Conservation (phyloP, 1,140 invertebrate species). For the Sarcophaga bullata region DNA sequence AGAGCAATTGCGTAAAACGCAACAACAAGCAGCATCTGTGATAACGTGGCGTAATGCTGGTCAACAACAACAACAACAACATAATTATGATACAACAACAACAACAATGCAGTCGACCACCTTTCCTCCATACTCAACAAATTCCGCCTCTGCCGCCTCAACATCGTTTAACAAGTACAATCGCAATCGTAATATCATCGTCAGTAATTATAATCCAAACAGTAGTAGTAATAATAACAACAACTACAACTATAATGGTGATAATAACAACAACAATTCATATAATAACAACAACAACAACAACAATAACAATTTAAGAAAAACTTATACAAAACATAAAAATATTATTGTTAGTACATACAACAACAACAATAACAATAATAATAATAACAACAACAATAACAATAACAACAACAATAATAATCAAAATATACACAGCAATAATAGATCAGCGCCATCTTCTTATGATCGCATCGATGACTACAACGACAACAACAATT, state of each 20-base stretch:
- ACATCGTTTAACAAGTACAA: slow-evolving; percentile 52
- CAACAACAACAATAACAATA: slow-evolving; percentile 55
- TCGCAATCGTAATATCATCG: slow-evolving; percentile 64
- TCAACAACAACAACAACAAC: not conserved
- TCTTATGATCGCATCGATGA: slow-evolving; percentile 51
- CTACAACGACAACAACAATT: slow-evolving; percentile 50
- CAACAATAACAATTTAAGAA: slow-evolving; percentile 52
- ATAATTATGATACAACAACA: not conserved
- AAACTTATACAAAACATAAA: slow-evolving; percentile 63
- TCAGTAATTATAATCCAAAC: slow-evolving; percentile 65
- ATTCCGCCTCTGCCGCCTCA: not conserved
- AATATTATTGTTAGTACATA: slow-evolving; percentile 65
- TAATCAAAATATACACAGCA: slow-evolving; percentile 54
- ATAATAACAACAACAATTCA: slow-evolving; percentile 46
- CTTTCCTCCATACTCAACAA: slow-evolving; percentile 7
- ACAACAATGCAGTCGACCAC: not conserved
- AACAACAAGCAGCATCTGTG: slow-evolving; percentile 39
- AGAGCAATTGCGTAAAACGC: slow-evolving; percentile 40
- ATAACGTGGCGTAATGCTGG: slow-evolving; percentile 42
- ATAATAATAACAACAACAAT: slow-evolving; percentile 56
- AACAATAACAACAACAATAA: slow-evolving; percentile 44
- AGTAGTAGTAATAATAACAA: slow-evolving; percentile 51
- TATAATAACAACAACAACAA: slow-evolving; percentile 49
- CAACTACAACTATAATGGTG: slow-evolving; percentile 49
- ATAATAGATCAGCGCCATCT: slow-evolving; percentile 32